Percentiles rank a stretch among this genome's conserved stretches.
Conservation (phyloP, 2,888 invertebrate species). For the Pseudococcus longispinus region DNA sequence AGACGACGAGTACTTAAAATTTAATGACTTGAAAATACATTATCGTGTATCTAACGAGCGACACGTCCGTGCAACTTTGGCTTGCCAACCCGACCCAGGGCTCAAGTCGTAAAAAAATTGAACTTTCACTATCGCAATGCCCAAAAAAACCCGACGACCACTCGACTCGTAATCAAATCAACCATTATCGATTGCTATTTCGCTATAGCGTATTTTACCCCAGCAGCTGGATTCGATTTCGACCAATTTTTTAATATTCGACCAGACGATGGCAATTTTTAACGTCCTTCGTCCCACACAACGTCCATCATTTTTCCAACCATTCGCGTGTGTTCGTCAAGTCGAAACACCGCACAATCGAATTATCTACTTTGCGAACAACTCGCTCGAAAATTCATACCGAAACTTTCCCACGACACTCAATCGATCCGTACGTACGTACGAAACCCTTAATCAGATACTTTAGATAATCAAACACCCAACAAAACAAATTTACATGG, state of each 20-base stretch:
- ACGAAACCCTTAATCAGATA: background rate
- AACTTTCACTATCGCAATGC: slow-evolving; percentile 10
- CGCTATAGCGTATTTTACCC: background rate
- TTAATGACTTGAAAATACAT: slow-evolving; percentile 14
- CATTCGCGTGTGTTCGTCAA: background rate
- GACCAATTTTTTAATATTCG: too few species aligned
- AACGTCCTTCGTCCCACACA: background rate
- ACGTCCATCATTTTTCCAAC: background rate
- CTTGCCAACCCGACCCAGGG: background rate
- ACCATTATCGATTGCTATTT: slow-evolving; percentile 12
- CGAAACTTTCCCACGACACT: too few species aligned
- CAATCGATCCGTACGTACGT: too few species aligned
- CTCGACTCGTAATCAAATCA: background rate
- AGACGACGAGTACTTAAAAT: slow-evolving; percentile 14
- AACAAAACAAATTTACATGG: background rate
- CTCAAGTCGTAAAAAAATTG: background rate
- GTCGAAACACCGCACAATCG: background rate
- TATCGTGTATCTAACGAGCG: background rate
- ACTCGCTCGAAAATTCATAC: background rate
- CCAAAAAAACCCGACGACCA: background rate
- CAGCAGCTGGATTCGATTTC: background rate
- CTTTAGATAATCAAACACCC: background rate
- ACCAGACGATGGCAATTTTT: background rate
- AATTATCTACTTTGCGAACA: background rate
- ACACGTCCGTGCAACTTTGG: background rate